Evolutionary conservation across 2,888 invertebrate genomes (phyloP), one percentile per base, ranked within the genome.

Genomic region (Rotaria macrura): DNA sequence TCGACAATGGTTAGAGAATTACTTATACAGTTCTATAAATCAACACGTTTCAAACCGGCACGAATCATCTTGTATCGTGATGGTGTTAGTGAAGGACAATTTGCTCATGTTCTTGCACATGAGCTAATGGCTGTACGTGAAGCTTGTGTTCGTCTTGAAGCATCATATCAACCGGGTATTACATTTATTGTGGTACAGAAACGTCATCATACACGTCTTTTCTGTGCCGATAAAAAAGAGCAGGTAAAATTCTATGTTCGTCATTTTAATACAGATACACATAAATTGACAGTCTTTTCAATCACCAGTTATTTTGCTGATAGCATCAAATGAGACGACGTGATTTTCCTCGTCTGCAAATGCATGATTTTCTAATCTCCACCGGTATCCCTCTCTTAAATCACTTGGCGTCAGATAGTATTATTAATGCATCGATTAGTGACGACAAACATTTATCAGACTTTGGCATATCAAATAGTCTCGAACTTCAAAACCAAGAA

Each of bases 131-230:
- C 99, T 40, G 96, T 99, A 88, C 93, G 99, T 87, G 97, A 99
- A 91, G 99, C 99, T 55, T 99, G 99, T 91, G 97, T 96, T 90
- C 95, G 97, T 93, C 92, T 99, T 89, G 90, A 92, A 84, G 95
- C 97, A 90, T 98, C 97, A 89, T 99, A 99, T 91, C 96, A 96
- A 91, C 99, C 99, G 12, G 99, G 99, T 84, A 93, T 97, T 89
- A 98, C 97, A 49, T 98, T 97, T 92, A 97, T 98, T 88, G 97
- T 97, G 85, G 97, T 98, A 14, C 98, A 98, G 92, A 99, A 99
- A 91, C 93, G 99, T 49, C 99, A 99, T 93, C 99, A 99, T 92
- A 99, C 99, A 72, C 93, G 97, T 84, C 92, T 99, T 88, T 99
- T 99, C 92, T 99, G 99, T 91, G 96, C 98, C 25, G 98, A 99